These are phyloP conservation scores for Loripinus fragilis DNA, from an alignment of 2,888 invertebrate species.

Conservation along the genomic window DNA sequence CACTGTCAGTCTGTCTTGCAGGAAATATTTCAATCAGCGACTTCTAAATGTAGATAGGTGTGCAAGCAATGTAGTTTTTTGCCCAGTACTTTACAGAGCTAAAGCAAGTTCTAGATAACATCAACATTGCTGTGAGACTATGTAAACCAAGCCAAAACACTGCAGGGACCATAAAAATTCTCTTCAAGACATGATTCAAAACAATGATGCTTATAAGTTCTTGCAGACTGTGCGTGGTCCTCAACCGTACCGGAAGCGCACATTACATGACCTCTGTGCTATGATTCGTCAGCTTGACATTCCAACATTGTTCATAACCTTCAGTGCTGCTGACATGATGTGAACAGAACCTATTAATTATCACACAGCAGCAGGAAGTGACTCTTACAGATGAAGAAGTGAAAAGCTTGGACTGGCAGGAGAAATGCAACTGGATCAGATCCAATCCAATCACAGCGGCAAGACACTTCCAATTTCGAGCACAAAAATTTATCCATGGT, in stretches of 20 bases:
- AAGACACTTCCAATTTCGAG: constrained; percentile 44
- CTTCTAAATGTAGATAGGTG: constrained; percentile 40
- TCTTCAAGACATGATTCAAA: constrained; percentile 22
- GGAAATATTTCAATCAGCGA: background rate
- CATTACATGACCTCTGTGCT: constrained; percentile 36
- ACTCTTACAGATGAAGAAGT: constrained; percentile 21
- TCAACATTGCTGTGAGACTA: constrained; percentile 26
- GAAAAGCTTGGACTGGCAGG: constrained; percentile 39
- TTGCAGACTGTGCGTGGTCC: constrained; percentile 37
- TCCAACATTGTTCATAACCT: constrained; percentile 34
- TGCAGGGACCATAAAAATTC: too few relatives aligned
- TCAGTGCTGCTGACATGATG: constrained; percentile 47
- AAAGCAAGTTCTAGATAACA: constrained; percentile 34
- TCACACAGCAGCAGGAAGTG: constrained; percentile 19
- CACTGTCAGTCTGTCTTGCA: background rate
- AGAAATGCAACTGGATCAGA: constrained; percentile 50
- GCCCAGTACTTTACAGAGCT: constrained; percentile 39
- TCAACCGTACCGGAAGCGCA: constrained; percentile 35
- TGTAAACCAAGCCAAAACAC: too few relatives aligned
- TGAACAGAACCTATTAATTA: constrained; percentile 34
- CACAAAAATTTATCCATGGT: constrained; percentile 26
- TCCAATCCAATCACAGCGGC: constrained; percentile 59
- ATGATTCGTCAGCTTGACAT: constrained; percentile 42
- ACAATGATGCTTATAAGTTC: constrained; percentile 31
- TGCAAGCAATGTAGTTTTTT: constrained; percentile 38